Percentiles rank a stretch among this genome's conserved stretches.
These are phyloP conservation scores for Aphidius ervi DNA, from an alignment of 1,140 invertebrate species.

Conservation along the genomic window DNA sequence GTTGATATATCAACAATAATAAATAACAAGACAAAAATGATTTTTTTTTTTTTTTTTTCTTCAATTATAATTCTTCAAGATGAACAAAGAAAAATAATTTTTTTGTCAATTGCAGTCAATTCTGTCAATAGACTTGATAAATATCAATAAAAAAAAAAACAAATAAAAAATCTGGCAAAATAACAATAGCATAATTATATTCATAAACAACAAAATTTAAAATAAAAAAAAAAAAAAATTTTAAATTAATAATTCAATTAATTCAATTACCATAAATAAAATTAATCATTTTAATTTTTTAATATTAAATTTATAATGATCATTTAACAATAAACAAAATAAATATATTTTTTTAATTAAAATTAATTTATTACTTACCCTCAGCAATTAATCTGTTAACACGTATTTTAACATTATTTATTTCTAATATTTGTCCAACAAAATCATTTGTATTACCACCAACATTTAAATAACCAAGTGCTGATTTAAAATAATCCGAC, in stretches of 20 bases:
- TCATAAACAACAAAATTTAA: no score
- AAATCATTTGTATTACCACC: slow-evolving; percentile 67
- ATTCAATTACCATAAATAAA: slow-evolving; percentile 11
- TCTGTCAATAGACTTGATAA: no score
- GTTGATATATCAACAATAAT: no score
- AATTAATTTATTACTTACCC: slow-evolving; percentile 61
- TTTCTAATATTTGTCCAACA: slow-evolving; percentile 84
- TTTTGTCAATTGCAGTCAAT: no score
- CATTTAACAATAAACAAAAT: not conserved
- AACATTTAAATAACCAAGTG: slow-evolving; percentile 47
- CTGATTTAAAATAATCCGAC: slow-evolving; percentile 50
- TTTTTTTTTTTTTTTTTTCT: no score
- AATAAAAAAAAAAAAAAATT: no score
- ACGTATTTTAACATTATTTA: slow-evolving; percentile 82
- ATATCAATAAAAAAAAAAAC: no score
- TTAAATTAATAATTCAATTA: slow-evolving; percentile 2
- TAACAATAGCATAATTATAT: no score
- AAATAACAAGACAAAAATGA: no score
- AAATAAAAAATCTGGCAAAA: no score
- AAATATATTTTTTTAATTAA: slow-evolving; percentile 9
- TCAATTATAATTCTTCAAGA: no score
- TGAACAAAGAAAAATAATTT: no score
- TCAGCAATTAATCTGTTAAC: slow-evolving; percentile 89
- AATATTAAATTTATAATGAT: not conserved
- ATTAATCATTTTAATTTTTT: slow-evolving; percentile 11